Evolutionary conservation across 2,888 invertebrate species (phyloP).

Genomic region (Clitarchus hookeri): DNA sequence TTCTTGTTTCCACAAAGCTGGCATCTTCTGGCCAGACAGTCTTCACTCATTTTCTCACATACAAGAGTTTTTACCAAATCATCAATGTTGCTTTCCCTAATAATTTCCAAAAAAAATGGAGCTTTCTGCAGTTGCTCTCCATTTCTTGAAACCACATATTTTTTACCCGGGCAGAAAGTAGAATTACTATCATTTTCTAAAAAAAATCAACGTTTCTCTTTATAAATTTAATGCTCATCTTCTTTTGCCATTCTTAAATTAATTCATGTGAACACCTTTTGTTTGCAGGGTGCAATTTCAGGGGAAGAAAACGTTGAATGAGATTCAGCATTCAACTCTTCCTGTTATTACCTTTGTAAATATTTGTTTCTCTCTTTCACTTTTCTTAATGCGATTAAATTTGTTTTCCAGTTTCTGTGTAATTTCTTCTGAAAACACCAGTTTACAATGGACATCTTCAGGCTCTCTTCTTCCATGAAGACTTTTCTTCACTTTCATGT

Average conservation of each 20-base stretch:
- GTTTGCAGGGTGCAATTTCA: not conserved
- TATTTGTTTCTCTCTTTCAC: not conserved
- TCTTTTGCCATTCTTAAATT: not conserved
- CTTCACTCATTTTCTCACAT: too few species aligned
- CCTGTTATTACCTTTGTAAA: not conserved
- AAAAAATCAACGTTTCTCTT: not conserved
- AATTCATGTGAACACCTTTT: not conserved
- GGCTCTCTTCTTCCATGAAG: not conserved
- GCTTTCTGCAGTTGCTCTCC: not conserved
- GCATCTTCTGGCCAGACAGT: too few species aligned
- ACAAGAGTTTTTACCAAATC: too few species aligned
- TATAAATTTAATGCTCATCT: not conserved
- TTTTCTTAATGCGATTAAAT: not conserved
- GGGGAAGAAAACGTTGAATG: not conserved
- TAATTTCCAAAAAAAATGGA: too few species aligned
- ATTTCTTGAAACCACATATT: not conserved
- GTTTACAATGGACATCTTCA: not conserved
- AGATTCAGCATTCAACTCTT: not conserved
- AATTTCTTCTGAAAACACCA: not conserved
- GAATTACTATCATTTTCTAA: not conserved
- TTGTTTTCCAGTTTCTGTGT: not conserved
- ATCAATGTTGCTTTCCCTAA: too few species aligned
- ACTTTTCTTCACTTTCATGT: not conserved
- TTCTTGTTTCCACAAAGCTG: too few species aligned
- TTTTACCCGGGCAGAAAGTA: not conserved